phyloP scores from a whole-genome alignment of 2,797 vertebrate species.

The Delichon dasypus region DNA sequence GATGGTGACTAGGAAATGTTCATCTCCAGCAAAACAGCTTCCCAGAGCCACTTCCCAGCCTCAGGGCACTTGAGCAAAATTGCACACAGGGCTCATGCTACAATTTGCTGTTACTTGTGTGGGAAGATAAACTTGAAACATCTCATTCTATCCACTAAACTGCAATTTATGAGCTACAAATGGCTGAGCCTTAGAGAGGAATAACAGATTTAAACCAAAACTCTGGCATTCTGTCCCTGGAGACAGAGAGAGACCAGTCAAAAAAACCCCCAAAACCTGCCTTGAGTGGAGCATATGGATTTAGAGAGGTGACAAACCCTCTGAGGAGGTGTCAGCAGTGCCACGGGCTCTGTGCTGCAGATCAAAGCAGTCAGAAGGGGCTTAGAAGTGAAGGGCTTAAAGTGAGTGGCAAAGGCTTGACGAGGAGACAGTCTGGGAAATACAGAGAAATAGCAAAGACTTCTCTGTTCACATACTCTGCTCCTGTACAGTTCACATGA shows the following conservation, averaged over 20 bases:
- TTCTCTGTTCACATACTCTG: background rate
- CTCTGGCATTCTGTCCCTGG: background rate
- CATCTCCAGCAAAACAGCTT: background rate
- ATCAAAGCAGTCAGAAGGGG: background rate
- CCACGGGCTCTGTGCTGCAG: background rate
- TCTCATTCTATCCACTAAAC: slow-evolving; percentile 10
- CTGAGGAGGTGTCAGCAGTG: background rate
- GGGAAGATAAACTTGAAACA: slow-evolving; percentile 22
- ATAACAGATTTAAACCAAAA: background rate
- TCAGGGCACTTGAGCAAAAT: background rate
- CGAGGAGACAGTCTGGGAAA: background rate
- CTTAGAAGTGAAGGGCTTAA: background rate
- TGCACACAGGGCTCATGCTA: background rate
- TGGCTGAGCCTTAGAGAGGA: background rate
- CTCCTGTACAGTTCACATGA: background rate
- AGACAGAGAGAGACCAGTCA: background rate
- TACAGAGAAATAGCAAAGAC: background rate
- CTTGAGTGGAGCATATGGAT: background rate
- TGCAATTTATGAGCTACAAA: slow-evolving; percentile 29
- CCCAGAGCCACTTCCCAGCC: background rate
- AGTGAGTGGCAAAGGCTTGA: background rate
- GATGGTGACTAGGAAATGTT: background rate
- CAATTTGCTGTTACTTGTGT: background rate
- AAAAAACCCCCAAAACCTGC: background rate
- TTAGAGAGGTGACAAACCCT: background rate